Conservation (phyloP, 2,797 vertebrate species). For the Poeciliopsis gracilis region DNA sequence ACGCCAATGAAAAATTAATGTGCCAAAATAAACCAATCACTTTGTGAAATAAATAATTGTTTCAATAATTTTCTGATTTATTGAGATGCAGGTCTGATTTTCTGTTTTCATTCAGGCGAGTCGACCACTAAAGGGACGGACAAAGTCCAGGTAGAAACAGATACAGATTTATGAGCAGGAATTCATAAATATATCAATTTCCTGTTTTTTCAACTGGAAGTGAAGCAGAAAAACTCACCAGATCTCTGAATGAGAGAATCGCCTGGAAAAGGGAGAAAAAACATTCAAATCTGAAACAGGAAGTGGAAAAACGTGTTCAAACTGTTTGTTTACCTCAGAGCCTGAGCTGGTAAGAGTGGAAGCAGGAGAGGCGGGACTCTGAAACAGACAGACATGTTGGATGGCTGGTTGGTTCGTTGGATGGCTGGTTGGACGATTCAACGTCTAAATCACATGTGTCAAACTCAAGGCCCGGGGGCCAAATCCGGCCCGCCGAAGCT, state of each 20-base stretch:
- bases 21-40: too few relatives aligned
- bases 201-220: not conserved
- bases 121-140: not conserved
- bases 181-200: not conserved
- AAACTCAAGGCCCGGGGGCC: too few relatives aligned
- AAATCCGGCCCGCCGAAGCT: too few relatives aligned
- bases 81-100: not conserved
- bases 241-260: conserved; percentile 50
- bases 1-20: not conserved
- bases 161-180: too few relatives aligned
- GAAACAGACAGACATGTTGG: conserved; percentile 4
- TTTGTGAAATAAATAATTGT: not conserved
- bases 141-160: not conserved
- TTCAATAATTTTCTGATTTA: not conserved
- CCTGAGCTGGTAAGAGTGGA: conserved; percentile 22
- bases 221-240: conserved; percentile 65
- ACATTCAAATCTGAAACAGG: not conserved
- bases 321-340: conserved; percentile 9
- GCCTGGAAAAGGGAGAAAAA: conserved; percentile 31
- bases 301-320: not conserved
- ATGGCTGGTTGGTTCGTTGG: too few relatives aligned
- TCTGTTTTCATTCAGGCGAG: not conserved
- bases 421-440: too few relatives aligned
- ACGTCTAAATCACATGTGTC: too few relatives aligned
- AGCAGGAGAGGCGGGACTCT: conserved; percentile 45